These are phyloP conservation scores for Myotis vivesi DNA, from an alignment of 2,797 vertebrate species.

Conservation along the genomic window DNA sequence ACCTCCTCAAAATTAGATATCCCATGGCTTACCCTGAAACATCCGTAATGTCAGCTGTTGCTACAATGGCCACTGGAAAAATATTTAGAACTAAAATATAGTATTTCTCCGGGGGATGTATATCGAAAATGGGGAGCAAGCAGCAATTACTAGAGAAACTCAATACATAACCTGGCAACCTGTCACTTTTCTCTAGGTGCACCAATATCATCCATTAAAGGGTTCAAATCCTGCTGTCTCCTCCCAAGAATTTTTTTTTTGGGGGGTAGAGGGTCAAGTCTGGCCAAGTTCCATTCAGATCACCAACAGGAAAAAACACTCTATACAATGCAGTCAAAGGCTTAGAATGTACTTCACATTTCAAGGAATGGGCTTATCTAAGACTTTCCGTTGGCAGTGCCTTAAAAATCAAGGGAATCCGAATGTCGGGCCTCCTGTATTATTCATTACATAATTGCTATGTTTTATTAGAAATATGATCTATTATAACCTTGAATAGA, in stretches of 20 bases:
- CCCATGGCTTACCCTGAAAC: constrained; percentile 56
- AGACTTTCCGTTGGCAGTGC: not conserved
- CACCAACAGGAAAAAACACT: not conserved
- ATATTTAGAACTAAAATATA: constrained; percentile 64
- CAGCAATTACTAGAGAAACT: constrained; percentile 66
- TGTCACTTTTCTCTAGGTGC: constrained; percentile 68
- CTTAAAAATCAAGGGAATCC: constrained; percentile 62
- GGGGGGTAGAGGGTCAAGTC: not conserved
- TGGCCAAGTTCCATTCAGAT: constrained; percentile 12
- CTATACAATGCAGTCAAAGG: not conserved
- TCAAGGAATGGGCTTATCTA: constrained; percentile 16
- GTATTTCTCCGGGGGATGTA: constrained; percentile 62
- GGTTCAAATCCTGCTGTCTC: constrained; percentile 47
- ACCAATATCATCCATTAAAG: not conserved
- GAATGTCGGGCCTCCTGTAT: constrained; percentile 77
- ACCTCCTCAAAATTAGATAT: constrained; percentile 13
- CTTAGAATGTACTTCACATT: not conserved
- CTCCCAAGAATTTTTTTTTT: constrained; percentile 45
- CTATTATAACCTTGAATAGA: constrained; percentile 85
- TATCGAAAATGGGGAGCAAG: constrained; percentile 65
- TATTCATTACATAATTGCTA: constrained; percentile 85
- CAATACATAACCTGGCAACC: constrained; percentile 61
- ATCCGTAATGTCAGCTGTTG: constrained; percentile 52
- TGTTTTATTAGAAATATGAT: constrained; percentile 86
- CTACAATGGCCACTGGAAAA: constrained; percentile 66